phyloP scores from a whole-genome alignment of 2,113 vertebrate genomes.

The Prunella himalayana region DNA sequence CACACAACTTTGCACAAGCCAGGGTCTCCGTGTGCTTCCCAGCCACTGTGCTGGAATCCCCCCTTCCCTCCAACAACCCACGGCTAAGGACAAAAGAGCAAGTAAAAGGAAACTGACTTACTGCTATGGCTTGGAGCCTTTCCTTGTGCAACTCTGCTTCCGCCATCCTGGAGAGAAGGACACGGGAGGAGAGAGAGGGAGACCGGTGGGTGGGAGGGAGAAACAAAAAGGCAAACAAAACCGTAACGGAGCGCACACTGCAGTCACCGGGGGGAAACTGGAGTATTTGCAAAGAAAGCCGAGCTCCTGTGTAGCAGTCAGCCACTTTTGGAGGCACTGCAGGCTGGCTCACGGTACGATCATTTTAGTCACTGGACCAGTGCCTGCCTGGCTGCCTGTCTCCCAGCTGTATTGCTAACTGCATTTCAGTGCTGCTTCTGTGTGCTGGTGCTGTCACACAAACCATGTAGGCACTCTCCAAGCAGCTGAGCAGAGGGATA shows the following conservation, averaged over 20 bases:
- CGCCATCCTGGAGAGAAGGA: conserved; percentile 91
- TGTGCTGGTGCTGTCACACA: conserved; percentile 75
- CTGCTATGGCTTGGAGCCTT: conserved; percentile 96
- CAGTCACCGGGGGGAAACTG: conserved; percentile 60
- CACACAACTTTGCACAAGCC: conserved; percentile 11
- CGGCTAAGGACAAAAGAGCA: conserved; percentile 50
- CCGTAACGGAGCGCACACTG: conserved; percentile 11
- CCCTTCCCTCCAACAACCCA: neutral
- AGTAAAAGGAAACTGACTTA: conserved; percentile 82
- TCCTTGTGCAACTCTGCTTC: conserved; percentile 96
- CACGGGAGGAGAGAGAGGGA: conserved; percentile 57
- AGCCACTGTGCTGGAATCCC: neutral
- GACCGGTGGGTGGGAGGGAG: neutral
- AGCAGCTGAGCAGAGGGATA: conserved; percentile 79
- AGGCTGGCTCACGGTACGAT: conserved; percentile 64
- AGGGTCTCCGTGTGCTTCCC: neutral
- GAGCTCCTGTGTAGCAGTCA: conserved; percentile 63
- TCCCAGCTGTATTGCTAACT: conserved; percentile 74
- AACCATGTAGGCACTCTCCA: conserved; percentile 78
- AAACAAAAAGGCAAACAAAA: neutral
- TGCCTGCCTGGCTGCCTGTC: conserved; percentile 67
- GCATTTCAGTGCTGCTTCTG: conserved; percentile 70
- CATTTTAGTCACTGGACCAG: conserved; percentile 82
- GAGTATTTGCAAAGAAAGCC: conserved; percentile 13
- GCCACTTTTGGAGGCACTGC: conserved; percentile 60